Conservation (phyloP, 2,113 vertebrate species). For the Nerophis lumbriciformis region DNA sequence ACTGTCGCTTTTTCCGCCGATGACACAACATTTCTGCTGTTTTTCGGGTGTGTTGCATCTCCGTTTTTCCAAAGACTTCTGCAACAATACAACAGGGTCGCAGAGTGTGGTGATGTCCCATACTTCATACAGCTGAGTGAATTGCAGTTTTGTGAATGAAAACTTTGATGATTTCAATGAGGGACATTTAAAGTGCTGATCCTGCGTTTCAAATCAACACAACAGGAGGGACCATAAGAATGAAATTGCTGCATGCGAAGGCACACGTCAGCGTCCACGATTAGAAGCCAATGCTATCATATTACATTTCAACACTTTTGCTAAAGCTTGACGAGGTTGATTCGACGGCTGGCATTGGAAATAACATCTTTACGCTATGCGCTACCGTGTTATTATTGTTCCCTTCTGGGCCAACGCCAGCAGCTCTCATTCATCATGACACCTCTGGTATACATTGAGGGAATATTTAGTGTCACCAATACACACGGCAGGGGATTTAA, state of each 20-base stretch:
- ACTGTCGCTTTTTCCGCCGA: too few species aligned
- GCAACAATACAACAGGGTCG: too few species aligned
- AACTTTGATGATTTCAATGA: background rate
- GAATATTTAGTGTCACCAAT: slow-evolving; percentile 21
- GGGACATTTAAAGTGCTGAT: background rate
- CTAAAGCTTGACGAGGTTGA: slow-evolving; percentile 9
- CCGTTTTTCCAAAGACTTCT: too few species aligned
- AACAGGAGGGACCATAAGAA: too few species aligned
- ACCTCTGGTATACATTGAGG: slow-evolving; percentile 26
- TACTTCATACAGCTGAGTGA: slow-evolving; percentile 3
- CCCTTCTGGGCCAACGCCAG: slow-evolving; percentile 20
- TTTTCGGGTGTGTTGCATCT: too few species aligned
- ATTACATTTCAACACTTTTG: slow-evolving; percentile 5
- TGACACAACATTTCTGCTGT: too few species aligned
- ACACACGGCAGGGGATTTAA: too few species aligned
- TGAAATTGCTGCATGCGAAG: background rate
- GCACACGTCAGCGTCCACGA: background rate
- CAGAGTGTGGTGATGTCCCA: background rate
- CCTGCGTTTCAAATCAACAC: too few species aligned
- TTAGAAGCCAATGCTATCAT: background rate
- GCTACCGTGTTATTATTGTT: slow-evolving; percentile 14
- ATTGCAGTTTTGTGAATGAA: background rate
- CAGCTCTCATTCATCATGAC: slow-evolving; percentile 23
- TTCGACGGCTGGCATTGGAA: slow-evolving; percentile 24
- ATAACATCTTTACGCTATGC: slow-evolving; percentile 7